Conservation (phyloP, 2,888 invertebrate genomes). For the Coleophora flavipennella region DNA sequence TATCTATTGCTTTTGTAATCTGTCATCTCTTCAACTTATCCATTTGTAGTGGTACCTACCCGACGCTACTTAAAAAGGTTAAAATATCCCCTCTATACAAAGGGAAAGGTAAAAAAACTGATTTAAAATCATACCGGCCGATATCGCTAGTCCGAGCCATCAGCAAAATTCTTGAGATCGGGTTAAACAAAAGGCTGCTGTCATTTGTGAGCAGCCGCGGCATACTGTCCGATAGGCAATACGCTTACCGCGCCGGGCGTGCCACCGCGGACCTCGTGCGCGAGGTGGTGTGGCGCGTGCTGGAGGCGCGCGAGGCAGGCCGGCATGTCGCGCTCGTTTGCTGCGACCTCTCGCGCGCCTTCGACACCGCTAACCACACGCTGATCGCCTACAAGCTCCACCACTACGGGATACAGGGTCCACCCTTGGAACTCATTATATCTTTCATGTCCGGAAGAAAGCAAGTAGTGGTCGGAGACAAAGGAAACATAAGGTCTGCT, state of each 20-base stretch:
- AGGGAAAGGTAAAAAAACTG: slow-evolving; percentile 1
- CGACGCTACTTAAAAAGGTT: not conserved
- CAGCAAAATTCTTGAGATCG: slow-evolving; percentile 1
- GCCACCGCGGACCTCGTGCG: slow-evolving; percentile 2
- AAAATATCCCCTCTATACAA: slow-evolving; percentile 1
- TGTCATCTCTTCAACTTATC: not conserved
- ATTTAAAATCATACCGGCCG: not conserved
- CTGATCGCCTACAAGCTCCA: not conserved
- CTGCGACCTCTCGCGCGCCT: no score
- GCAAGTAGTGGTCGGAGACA: no score
- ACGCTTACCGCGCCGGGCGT: slow-evolving; percentile 1
- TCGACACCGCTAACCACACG: no score
- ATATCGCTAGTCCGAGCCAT: not conserved
- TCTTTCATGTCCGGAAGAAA: no score
- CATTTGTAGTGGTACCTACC: not conserved
- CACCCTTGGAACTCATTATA: no score
- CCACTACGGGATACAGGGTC: no score
- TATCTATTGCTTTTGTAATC: not conserved
- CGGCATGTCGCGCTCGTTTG: slow-evolving; percentile 1
- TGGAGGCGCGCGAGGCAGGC: slow-evolving; percentile 1
- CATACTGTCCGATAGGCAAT: not conserved
- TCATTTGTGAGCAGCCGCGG: not conserved
- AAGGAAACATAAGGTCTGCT: no score
- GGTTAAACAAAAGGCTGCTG: not conserved
- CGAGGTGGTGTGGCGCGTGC: slow-evolving; percentile 4